These are phyloP conservation scores for Apostichopus parvimensis DNA, from an alignment of 35 echinoderm and acorn worm species.

Conservation along the genomic window DNA sequence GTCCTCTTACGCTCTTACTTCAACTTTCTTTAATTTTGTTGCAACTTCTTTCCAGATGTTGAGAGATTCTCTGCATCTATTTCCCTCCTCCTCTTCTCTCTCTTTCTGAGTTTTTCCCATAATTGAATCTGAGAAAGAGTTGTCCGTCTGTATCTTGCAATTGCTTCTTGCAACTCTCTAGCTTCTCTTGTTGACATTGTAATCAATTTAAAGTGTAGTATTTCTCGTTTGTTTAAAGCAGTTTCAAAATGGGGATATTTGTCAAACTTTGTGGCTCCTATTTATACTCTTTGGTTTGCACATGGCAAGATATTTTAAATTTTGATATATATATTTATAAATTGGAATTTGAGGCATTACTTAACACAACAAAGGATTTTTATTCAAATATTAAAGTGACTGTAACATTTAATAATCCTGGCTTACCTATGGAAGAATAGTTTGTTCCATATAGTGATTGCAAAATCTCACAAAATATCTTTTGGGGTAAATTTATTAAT, in stretches of 20 bases:
- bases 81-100: neutral
- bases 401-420: no score
- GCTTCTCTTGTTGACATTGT: conserved; percentile 8
- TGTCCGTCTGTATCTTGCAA: neutral
- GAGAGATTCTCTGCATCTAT: neutral
- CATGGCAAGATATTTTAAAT: no score
- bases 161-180: neutral
- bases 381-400: no score
- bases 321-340: no score
- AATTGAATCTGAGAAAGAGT: neutral
- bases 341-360: no score
- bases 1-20: no score
- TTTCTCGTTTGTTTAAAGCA: conserved; percentile 5
- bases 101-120: neutral
- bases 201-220: neutral
- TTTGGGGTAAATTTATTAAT: no score
- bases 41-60: neutral
- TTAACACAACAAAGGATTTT: no score
- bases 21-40: no score
- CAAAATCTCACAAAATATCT: no score
- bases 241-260: conserved; percentile 7
- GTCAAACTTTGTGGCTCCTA: neutral
- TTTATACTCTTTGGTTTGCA: neutral
- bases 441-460: no score
- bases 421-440: no score